Evolutionary conservation across 2,113 vertebrate genomes (phyloP).

Genomic region (Orientallactaga bullata): DNA sequence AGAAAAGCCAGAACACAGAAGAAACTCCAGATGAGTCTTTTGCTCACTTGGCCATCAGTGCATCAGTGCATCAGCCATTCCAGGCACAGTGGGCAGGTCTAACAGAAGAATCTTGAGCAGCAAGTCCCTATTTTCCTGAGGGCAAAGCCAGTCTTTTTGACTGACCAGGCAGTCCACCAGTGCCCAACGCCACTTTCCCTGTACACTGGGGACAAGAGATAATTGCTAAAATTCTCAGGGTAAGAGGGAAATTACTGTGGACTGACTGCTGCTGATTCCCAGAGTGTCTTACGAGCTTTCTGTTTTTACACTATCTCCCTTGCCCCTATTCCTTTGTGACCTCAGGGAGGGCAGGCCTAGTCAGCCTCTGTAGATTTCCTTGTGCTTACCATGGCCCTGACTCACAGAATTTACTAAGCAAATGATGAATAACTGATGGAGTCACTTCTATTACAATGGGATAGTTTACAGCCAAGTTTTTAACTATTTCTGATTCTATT

Average conservation of each 20-base stretch:
- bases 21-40: neutral
- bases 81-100: neutral
- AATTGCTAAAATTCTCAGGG: neutral
- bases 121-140: neutral
- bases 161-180: neutral
- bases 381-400: neutral
- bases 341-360: fast-evolving
- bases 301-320: neutral
- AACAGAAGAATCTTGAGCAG: neutral
- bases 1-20: neutral
- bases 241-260: neutral
- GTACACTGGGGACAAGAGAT: neutral
- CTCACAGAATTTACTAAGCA: neutral
- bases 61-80: neutral
- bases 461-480: neutral
- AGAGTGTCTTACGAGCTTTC: neutral
- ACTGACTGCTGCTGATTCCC: neutral
- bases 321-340: neutral
- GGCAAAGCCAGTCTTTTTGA: neutral
- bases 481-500: neutral
- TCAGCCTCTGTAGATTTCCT: neutral
- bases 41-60: neutral
- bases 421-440: neutral
- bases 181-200: neutral
- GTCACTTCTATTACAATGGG: neutral